Base-by-base conservation (phyloP, 2,888 invertebrate genomes). In the Oligia strigilis region DNA sequence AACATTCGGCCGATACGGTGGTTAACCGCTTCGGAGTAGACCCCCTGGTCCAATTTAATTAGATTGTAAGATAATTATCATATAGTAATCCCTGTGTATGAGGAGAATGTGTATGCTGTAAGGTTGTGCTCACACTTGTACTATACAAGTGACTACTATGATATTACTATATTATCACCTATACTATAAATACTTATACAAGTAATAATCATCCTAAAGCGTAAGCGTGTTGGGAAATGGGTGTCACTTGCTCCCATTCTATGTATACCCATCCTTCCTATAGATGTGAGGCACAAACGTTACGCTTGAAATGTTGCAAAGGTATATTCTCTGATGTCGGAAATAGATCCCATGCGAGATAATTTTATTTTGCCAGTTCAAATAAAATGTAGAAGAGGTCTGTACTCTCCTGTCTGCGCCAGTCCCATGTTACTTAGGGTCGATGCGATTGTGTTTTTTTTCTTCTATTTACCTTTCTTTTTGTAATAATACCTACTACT, bases 281-380 rank as follows among this genome's bases (percentile, higher is more conserved):
- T 49, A 36, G 5, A 69, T 23, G 17, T 23, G 3, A 5, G 17
- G 9, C 2, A 36, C 8, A 55, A 72, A 52, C 13, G 5, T 55
- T 55, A 55, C n/a, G 55, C 55, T n/a, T 62, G 5, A 62, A 73
- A 62, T 13, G 62, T 65, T 73, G 69, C n/a, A 23, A 46, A 55
- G 36, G 11, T 62, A 72, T 36, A 40, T 62, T 36, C 5, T 55
- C 13, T 62, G 60, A 55, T 49, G 67, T 69, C 23, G 40, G 55
- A 69, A 62, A 73, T 67, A 72, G 52, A 40, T 72, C 36, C 60
- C 29, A 9, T 23, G 29, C 14, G 65, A 23, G 5, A 29, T 52
- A 55, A 55, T 73, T 23, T 81, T 67, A 66, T 67, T 72, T 55
- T 46, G 17, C 52, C 23, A 4, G 13, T 80, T 58, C 43, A n/a